Evolutionary conservation across 2,888 invertebrate genomes (phyloP).

Genomic region (Metellina segmentata): DNA sequence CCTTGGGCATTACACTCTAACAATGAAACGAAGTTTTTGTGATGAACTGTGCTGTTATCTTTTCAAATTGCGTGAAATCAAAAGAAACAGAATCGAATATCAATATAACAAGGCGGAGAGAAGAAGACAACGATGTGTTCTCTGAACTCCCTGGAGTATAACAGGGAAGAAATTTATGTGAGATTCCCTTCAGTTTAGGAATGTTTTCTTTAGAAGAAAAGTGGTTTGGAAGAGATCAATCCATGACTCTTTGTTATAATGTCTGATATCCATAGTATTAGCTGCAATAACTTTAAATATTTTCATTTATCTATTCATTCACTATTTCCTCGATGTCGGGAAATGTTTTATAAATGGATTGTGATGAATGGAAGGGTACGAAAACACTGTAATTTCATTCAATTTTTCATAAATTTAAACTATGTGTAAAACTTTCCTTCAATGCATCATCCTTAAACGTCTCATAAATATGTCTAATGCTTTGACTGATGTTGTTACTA

Average conservation of each 20-base stretch:
- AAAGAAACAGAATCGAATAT: slow-evolving; percentile 37
- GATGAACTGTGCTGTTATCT: not conserved
- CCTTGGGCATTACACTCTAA: not conserved
- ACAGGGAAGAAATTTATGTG: not conserved
- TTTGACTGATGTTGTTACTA: too few species aligned
- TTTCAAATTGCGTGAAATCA: slow-evolving; percentile 41
- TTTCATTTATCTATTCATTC: too few species aligned
- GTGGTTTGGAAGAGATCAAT: not conserved
- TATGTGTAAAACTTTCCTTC: too few species aligned
- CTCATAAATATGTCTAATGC: too few species aligned
- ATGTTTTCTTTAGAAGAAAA: not conserved
- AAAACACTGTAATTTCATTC: too few species aligned
- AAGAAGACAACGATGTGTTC: slow-evolving; percentile 1
- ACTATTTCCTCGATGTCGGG: too few species aligned
- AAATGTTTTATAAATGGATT: too few species aligned
- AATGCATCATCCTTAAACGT: too few species aligned
- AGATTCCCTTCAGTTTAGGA: not conserved
- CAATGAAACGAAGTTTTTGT: not conserved
- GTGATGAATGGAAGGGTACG: too few species aligned
- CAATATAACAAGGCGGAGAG: slow-evolving; percentile 24
- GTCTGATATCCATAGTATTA: not conserved
- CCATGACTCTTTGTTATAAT: not conserved
- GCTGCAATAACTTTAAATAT: not conserved
- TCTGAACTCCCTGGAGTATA: not conserved
- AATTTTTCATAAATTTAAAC: too few species aligned